Percentiles rank a stretch among this genome's conserved stretches.
These are phyloP conservation scores for Philonicus albiceps DNA, from an alignment of 2,888 invertebrate species.

Conservation along the genomic window DNA sequence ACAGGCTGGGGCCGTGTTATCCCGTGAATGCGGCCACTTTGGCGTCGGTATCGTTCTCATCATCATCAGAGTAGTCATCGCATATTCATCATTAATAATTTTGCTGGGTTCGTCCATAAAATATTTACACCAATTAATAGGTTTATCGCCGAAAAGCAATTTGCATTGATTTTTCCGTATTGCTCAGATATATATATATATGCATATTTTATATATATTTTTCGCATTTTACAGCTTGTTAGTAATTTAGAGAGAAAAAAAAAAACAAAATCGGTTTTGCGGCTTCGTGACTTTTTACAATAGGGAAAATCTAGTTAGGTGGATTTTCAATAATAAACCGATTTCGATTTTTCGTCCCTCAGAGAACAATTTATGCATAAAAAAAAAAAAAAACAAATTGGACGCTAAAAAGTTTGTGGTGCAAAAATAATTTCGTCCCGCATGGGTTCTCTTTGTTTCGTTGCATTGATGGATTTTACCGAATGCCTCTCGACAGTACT, in stretches of 20 bases:
- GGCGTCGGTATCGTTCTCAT: not conserved
- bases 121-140: conserved; percentile 14
- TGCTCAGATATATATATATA: not conserved
- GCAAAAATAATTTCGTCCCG: not conserved
- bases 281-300: not conserved
- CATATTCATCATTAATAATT: conserved; percentile 11
- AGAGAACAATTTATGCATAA: not conserved
- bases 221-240: not conserved
- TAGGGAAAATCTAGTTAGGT: not conserved
- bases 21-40: not conserved
- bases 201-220: too few relatives aligned
- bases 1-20: not conserved
- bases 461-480: not conserved
- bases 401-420: not conserved
- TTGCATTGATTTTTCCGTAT: not conserved
- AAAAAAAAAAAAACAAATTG: too few relatives aligned
- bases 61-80: conserved; percentile 2
- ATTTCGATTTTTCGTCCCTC: not conserved
- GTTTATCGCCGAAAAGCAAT: not conserved
- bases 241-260: not conserved
- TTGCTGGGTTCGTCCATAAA: not conserved
- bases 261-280: not conserved
- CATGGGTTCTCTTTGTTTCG: not conserved
- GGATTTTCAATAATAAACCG: not conserved
- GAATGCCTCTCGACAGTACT: not conserved